Evolutionary conservation across 2,888 invertebrate genomes (phyloP), one percentile per base, ranked within the genome.

Genomic region (Mesorhabditis sp.): DNA sequence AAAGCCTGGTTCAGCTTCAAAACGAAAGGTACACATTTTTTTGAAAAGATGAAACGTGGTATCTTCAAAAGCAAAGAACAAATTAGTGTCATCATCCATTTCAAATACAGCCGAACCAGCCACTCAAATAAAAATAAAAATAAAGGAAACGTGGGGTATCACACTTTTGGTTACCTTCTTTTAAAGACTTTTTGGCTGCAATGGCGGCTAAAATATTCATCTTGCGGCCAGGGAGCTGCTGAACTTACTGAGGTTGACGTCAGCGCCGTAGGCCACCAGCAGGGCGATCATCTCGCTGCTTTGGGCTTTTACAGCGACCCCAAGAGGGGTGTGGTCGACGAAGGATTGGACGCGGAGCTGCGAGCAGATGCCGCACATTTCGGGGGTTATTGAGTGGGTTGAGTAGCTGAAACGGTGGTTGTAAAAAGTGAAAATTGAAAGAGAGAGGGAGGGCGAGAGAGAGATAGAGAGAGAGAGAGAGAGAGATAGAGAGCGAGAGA

Each of bases 231-330:
- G 28, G 28, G 28, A 28, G 28, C 28, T 28, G 28, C 28, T 28
- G 4, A 43, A 65, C 70, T 13, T 62, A 78, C 87, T 87, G 65
- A 87, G 85, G 80, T 89, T 87, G 4, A 87, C 86, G 69, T 86
- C 85, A 2, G 90, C 90, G 50, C 90, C 90, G 81, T 89, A 88
- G 74, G 89, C 88, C 66, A 90, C 87, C 41, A 90, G 86, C 6
- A 90, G 84, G 61, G 88, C 87, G 43, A 89, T 88, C 67, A 89
- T 87, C 66, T 88, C 87, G 41, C 89, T 87, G 76, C 88, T 88
- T 66, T 89, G 89, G 43, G 88, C 86, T 61, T 88, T 87, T 5
- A 90, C 89, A 3, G 90, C 90, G 66, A 89, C 86, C 76, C 89
- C 90, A 50, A 90, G 83, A n/a, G 90, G 89, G 3, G 90, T 90